phyloP scores from a whole-genome alignment of 2,888 invertebrate genomes.

The Parasteatoda lunata region DNA sequence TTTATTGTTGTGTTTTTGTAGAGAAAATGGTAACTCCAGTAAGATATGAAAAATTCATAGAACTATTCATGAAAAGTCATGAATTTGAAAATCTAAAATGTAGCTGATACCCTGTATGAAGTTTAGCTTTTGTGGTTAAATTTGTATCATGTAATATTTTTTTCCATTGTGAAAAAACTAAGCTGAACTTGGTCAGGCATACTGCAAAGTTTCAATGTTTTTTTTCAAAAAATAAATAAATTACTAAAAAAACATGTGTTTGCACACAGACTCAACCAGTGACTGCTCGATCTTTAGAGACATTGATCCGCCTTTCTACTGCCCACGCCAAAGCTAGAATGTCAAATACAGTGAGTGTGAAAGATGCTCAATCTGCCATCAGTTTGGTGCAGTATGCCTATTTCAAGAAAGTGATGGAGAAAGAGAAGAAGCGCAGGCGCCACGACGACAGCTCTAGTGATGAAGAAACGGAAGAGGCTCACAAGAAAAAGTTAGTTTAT shows the following conservation, averaged over 20 bases:
- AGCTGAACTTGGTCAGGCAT: no score
- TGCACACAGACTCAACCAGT: slow-evolving; percentile 91
- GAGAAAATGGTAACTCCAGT: no score
- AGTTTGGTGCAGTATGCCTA: slow-evolving; percentile 95
- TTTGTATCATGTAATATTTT: no score
- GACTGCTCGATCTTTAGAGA: slow-evolving; percentile 96
- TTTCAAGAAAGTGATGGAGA: slow-evolving; percentile 93
- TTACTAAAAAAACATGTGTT: background rate
- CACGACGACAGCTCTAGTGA: slow-evolving; percentile 76
- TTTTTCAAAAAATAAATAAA: slow-evolving; percentile 1
- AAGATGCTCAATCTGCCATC: slow-evolving; percentile 93
- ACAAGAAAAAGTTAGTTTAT: slow-evolving; percentile 66
- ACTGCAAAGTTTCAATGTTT: no score
- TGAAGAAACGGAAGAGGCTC: slow-evolving; percentile 75
- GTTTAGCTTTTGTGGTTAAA: no score
- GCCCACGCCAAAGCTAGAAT: slow-evolving; percentile 97
- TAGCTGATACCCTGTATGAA: no score
- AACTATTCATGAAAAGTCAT: no score
- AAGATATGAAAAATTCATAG: no score
- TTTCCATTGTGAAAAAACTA: no score
- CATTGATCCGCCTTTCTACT: slow-evolving; percentile 95
- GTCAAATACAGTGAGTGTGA: slow-evolving; percentile 85
- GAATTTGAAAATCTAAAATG: no score
- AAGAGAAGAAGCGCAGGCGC: slow-evolving; percentile 82
- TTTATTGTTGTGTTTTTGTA: no score